Evolutionary conservation across 2,888 invertebrate species (phyloP).

Genomic region (Camponotus fellah): DNA sequence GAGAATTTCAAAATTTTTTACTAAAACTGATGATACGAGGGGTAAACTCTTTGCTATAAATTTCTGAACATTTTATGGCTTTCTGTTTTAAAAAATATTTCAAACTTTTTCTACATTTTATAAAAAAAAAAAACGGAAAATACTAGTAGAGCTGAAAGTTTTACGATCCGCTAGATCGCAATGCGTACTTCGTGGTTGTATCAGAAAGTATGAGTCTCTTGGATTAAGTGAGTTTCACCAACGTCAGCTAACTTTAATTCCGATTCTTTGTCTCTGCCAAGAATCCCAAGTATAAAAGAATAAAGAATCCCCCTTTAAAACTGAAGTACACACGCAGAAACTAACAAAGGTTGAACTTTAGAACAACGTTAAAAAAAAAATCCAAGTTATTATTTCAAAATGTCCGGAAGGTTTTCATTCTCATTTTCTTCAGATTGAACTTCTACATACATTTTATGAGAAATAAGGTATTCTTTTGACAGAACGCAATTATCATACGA

Average conservation of each 20-base stretch:
- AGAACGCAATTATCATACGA: background rate
- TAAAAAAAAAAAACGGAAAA: background rate
- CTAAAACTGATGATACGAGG: background rate
- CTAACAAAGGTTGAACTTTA: background rate
- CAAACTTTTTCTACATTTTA: slow-evolving; percentile 7
- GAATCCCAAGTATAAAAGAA: slow-evolving; percentile 22
- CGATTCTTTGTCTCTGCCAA: background rate
- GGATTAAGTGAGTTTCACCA: slow-evolving; percentile 18
- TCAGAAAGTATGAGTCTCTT: background rate
- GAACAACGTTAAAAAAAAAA: slow-evolving; percentile 1
- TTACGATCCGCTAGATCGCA: background rate
- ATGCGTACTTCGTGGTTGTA: slow-evolving; percentile 1
- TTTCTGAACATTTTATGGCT: background rate
- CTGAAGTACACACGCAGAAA: background rate
- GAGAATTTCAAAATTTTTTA: background rate
- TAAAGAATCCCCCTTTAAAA: background rate
- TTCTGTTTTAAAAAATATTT: slow-evolving; percentile 8
- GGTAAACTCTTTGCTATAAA: background rate
- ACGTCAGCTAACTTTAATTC: slow-evolving; percentile 40
- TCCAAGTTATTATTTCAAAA: slow-evolving; percentile 5
- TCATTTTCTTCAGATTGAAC: background rate
- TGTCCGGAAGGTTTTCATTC: background rate
- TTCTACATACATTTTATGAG: background rate
- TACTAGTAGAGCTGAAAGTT: background rate
- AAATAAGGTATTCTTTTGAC: slow-evolving; percentile 6